Evolutionary conservation across 2,797 vertebrate species (phyloP).

Genomic region (Cyprinella venusta): DNA sequence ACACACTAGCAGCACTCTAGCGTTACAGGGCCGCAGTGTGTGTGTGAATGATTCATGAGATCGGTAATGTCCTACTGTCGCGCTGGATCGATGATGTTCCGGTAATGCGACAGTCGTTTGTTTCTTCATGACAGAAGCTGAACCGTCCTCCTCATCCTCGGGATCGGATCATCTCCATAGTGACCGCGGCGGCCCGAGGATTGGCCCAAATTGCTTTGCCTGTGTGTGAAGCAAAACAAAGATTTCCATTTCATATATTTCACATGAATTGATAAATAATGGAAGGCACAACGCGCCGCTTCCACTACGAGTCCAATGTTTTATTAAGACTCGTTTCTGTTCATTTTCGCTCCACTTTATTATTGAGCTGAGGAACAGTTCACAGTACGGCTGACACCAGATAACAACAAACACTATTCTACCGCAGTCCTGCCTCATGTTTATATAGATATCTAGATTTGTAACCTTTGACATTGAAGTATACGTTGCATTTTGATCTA

Average conservation of each 20-base stretch:
- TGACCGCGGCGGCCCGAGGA: background rate
- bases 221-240: background rate
- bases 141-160: background rate
- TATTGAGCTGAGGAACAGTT: background rate
- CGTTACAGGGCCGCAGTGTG: background rate
- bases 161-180: background rate
- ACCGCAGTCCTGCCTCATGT: background rate
- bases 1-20: background rate
- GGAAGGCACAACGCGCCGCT: background rate
- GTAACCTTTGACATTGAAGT: too few relatives aligned
- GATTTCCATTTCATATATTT: background rate
- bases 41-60: constrained; percentile 18
- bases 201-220: background rate
- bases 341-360: background rate
- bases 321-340: background rate
- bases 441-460: too few relatives aligned
- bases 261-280: background rate
- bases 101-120: constrained; percentile 45
- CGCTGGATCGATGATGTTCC: constrained; percentile 40
- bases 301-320: background rate
- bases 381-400: background rate
- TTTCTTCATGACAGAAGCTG: constrained; percentile 21
- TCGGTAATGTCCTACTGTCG: constrained; percentile 6
- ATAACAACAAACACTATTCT: background rate
- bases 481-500: too few relatives aligned